Evolutionary conservation across 2,888 invertebrate genomes (phyloP), one percentile per base, ranked within the genome.

Genomic region (Drosophila fulvimacula): DNA sequence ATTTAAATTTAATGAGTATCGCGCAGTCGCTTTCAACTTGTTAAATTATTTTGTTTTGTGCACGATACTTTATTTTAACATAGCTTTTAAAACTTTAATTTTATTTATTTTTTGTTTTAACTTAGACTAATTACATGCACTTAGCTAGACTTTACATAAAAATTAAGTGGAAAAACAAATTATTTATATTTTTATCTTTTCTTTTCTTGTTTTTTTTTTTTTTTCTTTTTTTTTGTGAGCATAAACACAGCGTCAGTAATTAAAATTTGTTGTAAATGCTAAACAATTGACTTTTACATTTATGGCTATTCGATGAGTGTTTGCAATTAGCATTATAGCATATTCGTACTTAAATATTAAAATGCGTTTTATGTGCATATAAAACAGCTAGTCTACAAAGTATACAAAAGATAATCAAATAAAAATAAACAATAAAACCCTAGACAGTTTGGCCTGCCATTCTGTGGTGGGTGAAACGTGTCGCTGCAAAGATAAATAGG

Each of bases 391-490:
- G 66, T 39, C 65, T 81, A 69, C 51, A 19, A 34, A 36, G 65
- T 73, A 69, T 67, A 52, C 49, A 73, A 79, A 69, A 11, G n/a
- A 46, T n/a, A 46, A 46, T 46, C 34, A 21, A 34, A 51, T 51
- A 36, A 21, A 36, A 48, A 48, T 48, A 51, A 51, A 38, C 69
- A 77, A 71, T 77, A 63, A 64, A 60, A 64, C 83, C 86, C 72
- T 75, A 52, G 87, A 88, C 89, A 89, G 86, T 83, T 89, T 83
- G 89, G 87, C 88, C 90, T 83, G 90, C 88, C 87, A 88, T 85
- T 79, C 84, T 90, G 86, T 81, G 82, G 84, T 86, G 87, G 89
- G 89, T 81, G 68, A 74, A 76, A 73, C 77, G 76, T 70, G 71
- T 76, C 75, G 74, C 83, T 88, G 76, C 27, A 67, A 46, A 61